Evolutionary conservation across 30 jellyfish, hydroid and myxozoan species (phyloP).

Genomic region (Euphysa ruthae): DNA sequence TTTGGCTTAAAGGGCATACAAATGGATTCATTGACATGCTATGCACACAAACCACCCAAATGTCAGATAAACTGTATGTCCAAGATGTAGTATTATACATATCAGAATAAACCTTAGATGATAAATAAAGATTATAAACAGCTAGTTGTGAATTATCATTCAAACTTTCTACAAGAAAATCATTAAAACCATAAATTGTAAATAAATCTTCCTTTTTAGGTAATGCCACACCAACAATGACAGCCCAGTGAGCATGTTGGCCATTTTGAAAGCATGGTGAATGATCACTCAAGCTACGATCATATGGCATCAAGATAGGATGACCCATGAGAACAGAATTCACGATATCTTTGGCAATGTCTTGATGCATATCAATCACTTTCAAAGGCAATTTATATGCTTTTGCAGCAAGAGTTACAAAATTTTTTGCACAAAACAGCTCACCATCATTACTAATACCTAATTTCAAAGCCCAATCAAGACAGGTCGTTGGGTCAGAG

Average conservation of each 20-base stretch:
- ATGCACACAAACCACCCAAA: slow-evolving; percentile 15
- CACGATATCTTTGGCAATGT: not conserved
- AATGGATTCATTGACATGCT: slow-evolving; percentile 25
- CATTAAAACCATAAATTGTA: not conserved
- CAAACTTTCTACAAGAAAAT: not conserved
- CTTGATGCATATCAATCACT: slow-evolving; percentile 13
- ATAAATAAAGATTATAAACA: no score
- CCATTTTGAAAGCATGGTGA: slow-evolving; percentile 22
- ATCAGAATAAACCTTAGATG: no score
- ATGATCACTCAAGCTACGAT: slow-evolving; percentile 18
- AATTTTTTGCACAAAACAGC: slow-evolving; percentile 38
- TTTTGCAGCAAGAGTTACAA: not conserved
- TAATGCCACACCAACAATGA: slow-evolving; percentile 6
- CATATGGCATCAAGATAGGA: slow-evolving; percentile 37
- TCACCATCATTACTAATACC: slow-evolving; percentile 43
- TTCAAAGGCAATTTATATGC: not conserved
- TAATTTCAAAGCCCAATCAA: slow-evolving; percentile 16
- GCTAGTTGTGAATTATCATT: no score
- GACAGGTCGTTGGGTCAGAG: slow-evolving; percentile 4
- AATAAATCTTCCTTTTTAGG: not conserved
- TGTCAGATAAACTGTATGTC: not conserved
- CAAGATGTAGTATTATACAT: no score
- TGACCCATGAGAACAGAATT: not conserved
- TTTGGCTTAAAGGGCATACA: slow-evolving; percentile 6
- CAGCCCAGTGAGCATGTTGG: slow-evolving; percentile 36